A percentile compares a stretch with the other conserved stretches of the same genome.
Evolutionary conservation across 1,140 invertebrate genomes (phyloP).

Genomic region (Zophobas atratus): DNA sequence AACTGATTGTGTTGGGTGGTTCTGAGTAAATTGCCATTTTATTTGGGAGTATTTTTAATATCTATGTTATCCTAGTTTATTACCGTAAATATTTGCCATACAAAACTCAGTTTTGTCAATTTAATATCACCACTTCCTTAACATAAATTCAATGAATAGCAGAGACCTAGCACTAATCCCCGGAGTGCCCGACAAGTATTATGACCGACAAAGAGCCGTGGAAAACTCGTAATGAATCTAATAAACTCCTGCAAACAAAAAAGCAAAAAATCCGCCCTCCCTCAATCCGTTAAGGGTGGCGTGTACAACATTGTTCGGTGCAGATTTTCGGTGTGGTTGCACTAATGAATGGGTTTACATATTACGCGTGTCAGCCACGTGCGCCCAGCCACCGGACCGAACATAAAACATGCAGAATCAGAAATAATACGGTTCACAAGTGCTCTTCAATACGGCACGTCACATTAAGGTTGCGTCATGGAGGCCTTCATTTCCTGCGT

Average conservation of each 20-base stretch:
- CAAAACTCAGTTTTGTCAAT: too few species aligned
- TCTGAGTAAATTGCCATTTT: too few species aligned
- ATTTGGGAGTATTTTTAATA: too few species aligned
- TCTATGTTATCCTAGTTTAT: too few species aligned
- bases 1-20: too few species aligned
- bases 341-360: conserved; percentile 67
- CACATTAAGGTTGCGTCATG: conserved; percentile 46
- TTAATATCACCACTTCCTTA: too few species aligned
- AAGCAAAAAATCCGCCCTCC: conserved; percentile 34
- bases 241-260: conserved; percentile 42
- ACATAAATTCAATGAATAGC: too few species aligned
- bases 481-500: conserved; percentile 8
- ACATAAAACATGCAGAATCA: conserved; percentile 62
- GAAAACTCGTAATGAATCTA: conserved; percentile 46
- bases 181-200: too few species aligned
- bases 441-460: conserved; percentile 56
- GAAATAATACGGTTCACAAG: conserved; percentile 65
- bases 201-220: conserved; percentile 20
- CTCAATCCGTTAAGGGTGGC: conserved; percentile 22
- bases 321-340: conserved; percentile 67
- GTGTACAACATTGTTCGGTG: conserved; percentile 44
- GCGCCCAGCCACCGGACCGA: conserved; percentile 59
- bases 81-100: too few species aligned
- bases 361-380: conserved; percentile 65
- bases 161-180: too few species aligned